phyloP scores from a whole-genome alignment of 2,797 vertebrate genomes.

The Lates japonicus region DNA sequence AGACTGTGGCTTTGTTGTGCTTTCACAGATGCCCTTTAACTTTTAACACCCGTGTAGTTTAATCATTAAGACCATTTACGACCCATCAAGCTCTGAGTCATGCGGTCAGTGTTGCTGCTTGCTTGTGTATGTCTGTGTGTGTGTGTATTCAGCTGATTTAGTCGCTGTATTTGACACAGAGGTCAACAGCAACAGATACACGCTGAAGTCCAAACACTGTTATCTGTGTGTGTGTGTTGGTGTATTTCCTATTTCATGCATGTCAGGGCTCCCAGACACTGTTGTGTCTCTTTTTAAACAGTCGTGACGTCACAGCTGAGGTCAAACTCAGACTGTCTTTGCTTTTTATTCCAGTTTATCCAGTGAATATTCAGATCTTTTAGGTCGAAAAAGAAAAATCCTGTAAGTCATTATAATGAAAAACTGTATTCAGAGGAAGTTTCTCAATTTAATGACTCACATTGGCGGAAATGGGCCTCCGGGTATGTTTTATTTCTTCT shows the following conservation, averaged over 20 bases:
- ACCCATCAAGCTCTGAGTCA: not conserved
- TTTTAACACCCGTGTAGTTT: conserved; percentile 16
- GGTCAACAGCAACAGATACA: not conserved
- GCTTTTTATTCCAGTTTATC: not conserved
- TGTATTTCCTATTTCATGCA: not conserved
- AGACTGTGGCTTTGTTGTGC: not conserved
- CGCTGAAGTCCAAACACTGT: not conserved
- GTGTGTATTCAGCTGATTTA: conserved; percentile 31
- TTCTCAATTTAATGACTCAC: no score
- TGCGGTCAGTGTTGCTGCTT: conserved; percentile 4
- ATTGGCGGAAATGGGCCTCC: no score
- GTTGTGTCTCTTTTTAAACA: not conserved
- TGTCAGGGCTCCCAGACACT: not conserved
- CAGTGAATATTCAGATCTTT: not conserved
- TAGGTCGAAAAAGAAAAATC: not conserved
- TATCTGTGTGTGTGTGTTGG: not conserved
- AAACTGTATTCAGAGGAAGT: no score
- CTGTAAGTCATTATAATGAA: no score
- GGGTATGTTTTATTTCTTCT: no score
- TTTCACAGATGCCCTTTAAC: conserved; percentile 14
- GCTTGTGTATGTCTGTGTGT: conserved; percentile 8
- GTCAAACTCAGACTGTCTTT: not conserved
- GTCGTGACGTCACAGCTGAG: not conserved
- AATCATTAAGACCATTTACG: conserved; percentile 56
- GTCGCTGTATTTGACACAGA: conserved; percentile 3